These are phyloP conservation scores for Nipponia nippon DNA, from an alignment of 2,113 vertebrate genomes.

Conservation along the genomic window DNA sequence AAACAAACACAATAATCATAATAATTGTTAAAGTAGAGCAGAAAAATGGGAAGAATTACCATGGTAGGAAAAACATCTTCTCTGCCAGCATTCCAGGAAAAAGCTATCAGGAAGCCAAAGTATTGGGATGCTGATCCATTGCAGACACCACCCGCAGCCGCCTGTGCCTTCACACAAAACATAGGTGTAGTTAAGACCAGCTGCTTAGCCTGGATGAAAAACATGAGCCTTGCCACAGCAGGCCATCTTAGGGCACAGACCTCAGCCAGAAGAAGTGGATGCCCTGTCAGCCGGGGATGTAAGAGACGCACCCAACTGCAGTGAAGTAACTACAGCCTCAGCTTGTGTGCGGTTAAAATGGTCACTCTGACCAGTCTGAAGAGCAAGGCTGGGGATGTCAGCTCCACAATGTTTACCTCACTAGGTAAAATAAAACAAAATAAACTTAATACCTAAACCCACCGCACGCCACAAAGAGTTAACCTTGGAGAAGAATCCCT, in stretches of 20 bases:
- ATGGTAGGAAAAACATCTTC: background rate
- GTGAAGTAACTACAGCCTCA: background rate
- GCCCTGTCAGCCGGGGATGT: background rate
- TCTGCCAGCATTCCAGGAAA: background rate
- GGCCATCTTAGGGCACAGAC: background rate
- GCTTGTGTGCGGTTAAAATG: background rate
- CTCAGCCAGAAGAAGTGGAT: background rate
- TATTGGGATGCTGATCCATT: background rate
- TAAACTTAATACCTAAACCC: background rate
- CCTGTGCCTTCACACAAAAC: background rate
- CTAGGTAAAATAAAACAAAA: background rate
- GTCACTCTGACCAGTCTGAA: background rate
- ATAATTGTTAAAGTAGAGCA: background rate
- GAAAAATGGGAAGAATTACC: background rate
- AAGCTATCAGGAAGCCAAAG: background rate
- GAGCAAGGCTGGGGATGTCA: rapidly evolving
- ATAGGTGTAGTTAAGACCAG: background rate
- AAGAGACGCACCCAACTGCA: background rate
- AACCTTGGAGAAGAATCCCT: background rate
- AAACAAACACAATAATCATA: background rate
- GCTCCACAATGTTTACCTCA: background rate
- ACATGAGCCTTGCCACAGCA: background rate
- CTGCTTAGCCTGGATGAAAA: background rate
- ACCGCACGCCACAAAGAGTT: background rate
- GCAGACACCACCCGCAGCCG: background rate